Conservation (phyloP, 1,140 invertebrate genomes). For the Drosophila kohkoa region DNA sequence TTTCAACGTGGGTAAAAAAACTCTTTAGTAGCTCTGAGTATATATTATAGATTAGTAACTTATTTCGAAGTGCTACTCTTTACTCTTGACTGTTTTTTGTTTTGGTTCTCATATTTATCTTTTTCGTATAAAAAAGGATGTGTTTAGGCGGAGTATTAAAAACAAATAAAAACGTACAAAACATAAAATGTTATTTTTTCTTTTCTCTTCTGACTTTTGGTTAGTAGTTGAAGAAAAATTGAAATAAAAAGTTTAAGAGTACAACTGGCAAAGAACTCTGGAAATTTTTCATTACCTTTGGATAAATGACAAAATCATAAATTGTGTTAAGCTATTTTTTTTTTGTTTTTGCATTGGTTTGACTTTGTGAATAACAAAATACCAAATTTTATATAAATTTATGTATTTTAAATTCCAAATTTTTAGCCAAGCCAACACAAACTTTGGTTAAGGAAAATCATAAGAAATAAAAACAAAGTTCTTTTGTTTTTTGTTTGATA, state of each 20-base stretch:
- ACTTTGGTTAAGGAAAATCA: conserved; percentile 24
- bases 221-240: conserved; percentile 64
- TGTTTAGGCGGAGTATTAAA: conserved; percentile 83
- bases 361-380: background rate
- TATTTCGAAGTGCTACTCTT: conserved; percentile 54
- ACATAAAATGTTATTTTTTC: conserved; percentile 62
- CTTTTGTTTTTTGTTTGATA: conserved; percentile 30
- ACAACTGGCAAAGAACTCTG: conserved; percentile 84
- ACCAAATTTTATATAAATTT: background rate
- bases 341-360: conserved; percentile 31
- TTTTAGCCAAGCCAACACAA: conserved; percentile 22
- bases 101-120: conserved; percentile 85
- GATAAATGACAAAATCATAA: conserved; percentile 63
- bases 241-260: conserved; percentile 68
- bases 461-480: conserved; percentile 38
- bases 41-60: conserved; percentile 2
- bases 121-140: conserved; percentile 84
- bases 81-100: conserved; percentile 52
- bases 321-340: conserved; percentile 14
- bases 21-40: conserved; percentile 52
- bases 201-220: conserved; percentile 49
- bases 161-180: conserved; percentile 75
- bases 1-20: conserved; percentile 62
- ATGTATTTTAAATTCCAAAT: background rate
- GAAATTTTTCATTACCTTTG: conserved; percentile 82